These are phyloP conservation scores for Microplitis manilae DNA, from an alignment of 2,888 invertebrate genomes.

Conservation along the genomic window DNA sequence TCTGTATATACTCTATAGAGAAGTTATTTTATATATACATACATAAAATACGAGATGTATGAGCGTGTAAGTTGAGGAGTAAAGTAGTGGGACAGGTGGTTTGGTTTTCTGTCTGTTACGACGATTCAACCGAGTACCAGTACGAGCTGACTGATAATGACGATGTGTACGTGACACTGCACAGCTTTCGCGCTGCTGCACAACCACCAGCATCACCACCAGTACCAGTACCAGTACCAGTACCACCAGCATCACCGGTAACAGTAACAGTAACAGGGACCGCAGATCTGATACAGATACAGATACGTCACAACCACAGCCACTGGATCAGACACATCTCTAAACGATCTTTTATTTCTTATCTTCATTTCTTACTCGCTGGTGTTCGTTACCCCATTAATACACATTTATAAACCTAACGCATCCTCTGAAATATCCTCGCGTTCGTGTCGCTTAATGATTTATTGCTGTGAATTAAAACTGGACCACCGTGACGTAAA, in stretches of 20 bases:
- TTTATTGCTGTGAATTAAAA: conserved; percentile 54
- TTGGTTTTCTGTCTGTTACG: conserved; percentile 61
- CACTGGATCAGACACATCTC: not conserved
- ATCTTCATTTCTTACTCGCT: not conserved
- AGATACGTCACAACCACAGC: not conserved
- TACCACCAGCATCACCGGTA: no score
- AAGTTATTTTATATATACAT: conserved; percentile 38
- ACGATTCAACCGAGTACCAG: conserved; percentile 33
- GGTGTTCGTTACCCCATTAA: conserved; percentile 19
- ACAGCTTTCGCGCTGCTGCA: not conserved
- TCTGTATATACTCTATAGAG: not conserved
- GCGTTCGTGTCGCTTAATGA: conserved; percentile 52
- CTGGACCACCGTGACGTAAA: conserved; percentile 27
- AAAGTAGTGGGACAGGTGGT: conserved; percentile 61
- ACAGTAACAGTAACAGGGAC: not conserved
- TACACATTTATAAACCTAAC: conserved; percentile 17
- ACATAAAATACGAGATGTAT: conserved; percentile 26
- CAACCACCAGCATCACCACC: no score
- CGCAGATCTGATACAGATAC: not conserved
- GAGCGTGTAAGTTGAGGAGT: conserved; percentile 40
- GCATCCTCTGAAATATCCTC: conserved; percentile 38
- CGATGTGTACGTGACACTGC: conserved; percentile 25
- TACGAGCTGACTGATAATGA: conserved; percentile 41
- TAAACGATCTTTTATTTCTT: not conserved
- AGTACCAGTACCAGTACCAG: no score